A percentile compares a stretch with the other conserved stretches of the same genome.
Conservation (phyloP, 1,140 invertebrate species). For the Cydia pomonella region DNA sequence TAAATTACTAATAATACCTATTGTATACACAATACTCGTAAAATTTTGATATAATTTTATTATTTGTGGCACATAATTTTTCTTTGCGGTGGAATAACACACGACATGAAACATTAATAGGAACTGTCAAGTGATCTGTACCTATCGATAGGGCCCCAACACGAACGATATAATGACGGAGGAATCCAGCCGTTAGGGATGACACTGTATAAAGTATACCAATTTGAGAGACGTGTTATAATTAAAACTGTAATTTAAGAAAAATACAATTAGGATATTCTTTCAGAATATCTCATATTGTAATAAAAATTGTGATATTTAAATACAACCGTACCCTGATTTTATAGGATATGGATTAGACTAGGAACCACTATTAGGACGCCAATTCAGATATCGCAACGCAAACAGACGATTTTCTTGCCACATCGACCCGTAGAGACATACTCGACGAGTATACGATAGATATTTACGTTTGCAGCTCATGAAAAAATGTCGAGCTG, state of each 20-base stretch:
- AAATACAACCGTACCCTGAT: constrained; percentile 17
- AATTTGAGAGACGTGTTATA: not conserved
- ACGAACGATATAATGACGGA: no score
- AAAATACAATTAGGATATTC: not conserved
- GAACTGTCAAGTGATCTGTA: constrained; percentile 2
- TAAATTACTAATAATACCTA: constrained; percentile 2
- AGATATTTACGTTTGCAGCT: not conserved
- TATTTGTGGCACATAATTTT: not conserved
- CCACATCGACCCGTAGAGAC: not conserved
- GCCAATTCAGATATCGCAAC: not conserved
- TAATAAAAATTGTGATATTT: not conserved
- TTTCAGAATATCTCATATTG: not conserved
- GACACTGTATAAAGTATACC: not conserved
- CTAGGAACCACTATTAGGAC: constrained; percentile 17
- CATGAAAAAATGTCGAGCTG: not conserved
- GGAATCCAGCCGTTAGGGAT: no score
- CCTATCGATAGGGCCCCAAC: no score
- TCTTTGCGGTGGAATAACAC: not conserved
- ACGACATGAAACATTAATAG: constrained; percentile 2
- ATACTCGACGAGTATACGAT: not conserved
- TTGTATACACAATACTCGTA: not conserved
- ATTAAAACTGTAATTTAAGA: not conserved
- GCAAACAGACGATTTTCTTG: not conserved
- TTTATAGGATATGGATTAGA: constrained; percentile 4
- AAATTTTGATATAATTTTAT: not conserved